These are phyloP conservation scores for Anolis carolinensis DNA, from an alignment of 2,113 vertebrate species.

Conservation along the genomic window DNA sequence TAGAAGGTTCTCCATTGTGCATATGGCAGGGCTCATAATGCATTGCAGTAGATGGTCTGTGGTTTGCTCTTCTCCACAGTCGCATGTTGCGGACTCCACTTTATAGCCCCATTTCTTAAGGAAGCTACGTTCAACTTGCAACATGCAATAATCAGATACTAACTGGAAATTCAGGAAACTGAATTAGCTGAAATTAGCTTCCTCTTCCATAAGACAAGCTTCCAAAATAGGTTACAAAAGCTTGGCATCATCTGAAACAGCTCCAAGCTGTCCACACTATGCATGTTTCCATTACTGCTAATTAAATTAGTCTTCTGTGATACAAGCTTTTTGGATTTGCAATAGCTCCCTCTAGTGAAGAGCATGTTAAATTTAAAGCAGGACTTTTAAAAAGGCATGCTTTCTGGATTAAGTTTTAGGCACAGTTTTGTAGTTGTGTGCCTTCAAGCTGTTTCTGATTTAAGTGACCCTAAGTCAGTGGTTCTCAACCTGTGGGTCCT, in stretches of 20 bases:
- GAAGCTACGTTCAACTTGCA: too few species aligned
- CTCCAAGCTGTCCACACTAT: conserved; percentile 16
- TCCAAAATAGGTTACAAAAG: conserved; percentile 51
- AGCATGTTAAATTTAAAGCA: conserved; percentile 11
- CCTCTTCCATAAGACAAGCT: conserved; percentile 34
- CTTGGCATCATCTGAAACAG: conserved; percentile 44
- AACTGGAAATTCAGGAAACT: conserved; percentile 27
- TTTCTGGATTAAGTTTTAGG: conserved; percentile 5
- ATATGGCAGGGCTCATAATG: too few species aligned
- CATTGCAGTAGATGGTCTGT: too few species aligned
- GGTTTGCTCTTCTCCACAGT: too few species aligned
- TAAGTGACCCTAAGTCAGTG: too few species aligned
- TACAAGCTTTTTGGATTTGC: conserved; percentile 47
- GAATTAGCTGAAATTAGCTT: conserved; percentile 41
- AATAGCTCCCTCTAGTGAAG: conserved; percentile 60
- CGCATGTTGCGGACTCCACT: too few species aligned
- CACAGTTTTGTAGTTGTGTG: neutral
- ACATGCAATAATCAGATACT: conserved; percentile 5
- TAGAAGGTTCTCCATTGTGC: too few species aligned
- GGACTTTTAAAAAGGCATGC: too few species aligned
- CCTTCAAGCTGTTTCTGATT: too few species aligned
- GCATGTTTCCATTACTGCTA: conserved; percentile 35
- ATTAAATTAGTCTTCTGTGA: conserved; percentile 15
- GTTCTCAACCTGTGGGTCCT: too few species aligned
- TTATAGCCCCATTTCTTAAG: too few species aligned